Evolutionary conservation across 1,140 invertebrate species (phyloP).

Genomic region (Caenorhabditis remanei): DNA sequence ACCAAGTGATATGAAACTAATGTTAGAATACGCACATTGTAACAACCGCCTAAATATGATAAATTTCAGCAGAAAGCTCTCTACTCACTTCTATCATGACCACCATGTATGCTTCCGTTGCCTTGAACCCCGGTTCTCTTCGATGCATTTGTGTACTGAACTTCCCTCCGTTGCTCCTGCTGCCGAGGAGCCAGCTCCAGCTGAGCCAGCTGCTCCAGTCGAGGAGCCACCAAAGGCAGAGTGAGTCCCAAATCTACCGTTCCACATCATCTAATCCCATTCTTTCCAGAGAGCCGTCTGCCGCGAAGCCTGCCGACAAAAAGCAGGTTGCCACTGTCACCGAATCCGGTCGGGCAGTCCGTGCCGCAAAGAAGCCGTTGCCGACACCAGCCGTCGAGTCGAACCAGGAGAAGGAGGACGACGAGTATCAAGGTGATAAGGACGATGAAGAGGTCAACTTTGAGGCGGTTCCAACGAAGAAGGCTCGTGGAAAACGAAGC

Average conservation of each 20-base stretch:
- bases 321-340: neutral
- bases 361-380: neutral
- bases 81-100: too few relatives aligned
- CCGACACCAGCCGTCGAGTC: neutral
- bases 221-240: too few relatives aligned
- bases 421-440: constrained; percentile 7
- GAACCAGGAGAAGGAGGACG: neutral
- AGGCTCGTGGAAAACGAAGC: neutral
- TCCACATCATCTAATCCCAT: too few relatives aligned
- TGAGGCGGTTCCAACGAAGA: neutral
- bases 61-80: too few relatives aligned
- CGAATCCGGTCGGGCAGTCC: neutral
- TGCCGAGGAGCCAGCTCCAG: neutral
- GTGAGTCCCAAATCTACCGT: too few relatives aligned
- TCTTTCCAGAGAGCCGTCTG: neutral
- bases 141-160: too few relatives aligned
- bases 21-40: too few relatives aligned
- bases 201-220: neutral
- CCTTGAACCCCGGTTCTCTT: too few relatives aligned
- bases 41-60: too few relatives aligned
- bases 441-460: neutral
- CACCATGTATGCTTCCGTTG: too few relatives aligned
- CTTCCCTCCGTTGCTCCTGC: neutral
- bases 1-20: too few relatives aligned
- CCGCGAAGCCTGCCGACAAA: neutral